Evolutionary conservation across 1,140 invertebrate genomes (phyloP).

Genomic region (Harpegnathos saltator): DNA sequence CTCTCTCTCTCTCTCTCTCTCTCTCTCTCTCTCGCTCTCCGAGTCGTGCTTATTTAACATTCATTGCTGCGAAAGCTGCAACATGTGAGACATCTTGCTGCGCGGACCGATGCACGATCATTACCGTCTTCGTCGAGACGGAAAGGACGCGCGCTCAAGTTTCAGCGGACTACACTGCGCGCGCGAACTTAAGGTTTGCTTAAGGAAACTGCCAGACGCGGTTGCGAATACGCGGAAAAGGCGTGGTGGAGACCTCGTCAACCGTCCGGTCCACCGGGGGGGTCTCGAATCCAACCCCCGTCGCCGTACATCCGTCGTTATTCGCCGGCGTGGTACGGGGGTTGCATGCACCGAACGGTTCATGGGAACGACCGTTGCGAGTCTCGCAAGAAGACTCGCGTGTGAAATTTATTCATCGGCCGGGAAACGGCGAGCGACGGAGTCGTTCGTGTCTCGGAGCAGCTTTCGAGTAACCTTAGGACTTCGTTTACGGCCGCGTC

Average conservation of each 20-base stretch:
- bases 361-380: slow-evolving; percentile 40
- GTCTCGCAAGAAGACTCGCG: slow-evolving; percentile 38
- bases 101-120: slow-evolving; percentile 3
- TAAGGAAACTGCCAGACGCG: slow-evolving; percentile 75
- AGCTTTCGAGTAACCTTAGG: background rate
- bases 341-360: slow-evolving; percentile 17
- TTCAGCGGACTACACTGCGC: slow-evolving; percentile 58
- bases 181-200: slow-evolving; percentile 76
- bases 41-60: background rate
- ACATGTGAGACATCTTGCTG: background rate
- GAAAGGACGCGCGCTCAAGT: slow-evolving; percentile 25
- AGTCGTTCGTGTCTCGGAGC: background rate
- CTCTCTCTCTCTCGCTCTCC: background rate
- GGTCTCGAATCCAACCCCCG: slow-evolving; percentile 30
- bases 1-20: background rate
- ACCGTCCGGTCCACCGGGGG: slow-evolving; percentile 47
- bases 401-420: slow-evolving; percentile 78
- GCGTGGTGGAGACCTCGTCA: slow-evolving; percentile 77
- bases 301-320: slow-evolving; percentile 24
- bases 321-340: slow-evolving; percentile 18
- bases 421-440: slow-evolving; percentile 29
- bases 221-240: slow-evolving; percentile 77
- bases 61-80: background rate
- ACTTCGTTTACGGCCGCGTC: background rate
- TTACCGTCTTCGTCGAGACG: slow-evolving; percentile 17